Conservation (phyloP, 1,140 invertebrate species). For the Oreohelix idahoensis region DNA sequence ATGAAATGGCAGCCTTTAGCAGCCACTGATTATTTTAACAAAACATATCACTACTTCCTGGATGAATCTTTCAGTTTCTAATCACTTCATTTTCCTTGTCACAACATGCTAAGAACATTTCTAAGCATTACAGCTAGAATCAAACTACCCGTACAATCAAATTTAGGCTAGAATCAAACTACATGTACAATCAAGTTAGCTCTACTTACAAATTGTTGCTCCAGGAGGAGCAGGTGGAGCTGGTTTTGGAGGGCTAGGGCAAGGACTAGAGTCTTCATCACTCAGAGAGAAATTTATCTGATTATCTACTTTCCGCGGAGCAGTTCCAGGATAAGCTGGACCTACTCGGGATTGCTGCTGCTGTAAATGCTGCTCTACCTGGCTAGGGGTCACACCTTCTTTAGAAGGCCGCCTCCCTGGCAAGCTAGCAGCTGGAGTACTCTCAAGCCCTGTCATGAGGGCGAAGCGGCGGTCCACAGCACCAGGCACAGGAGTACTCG, state of each 20-base stretch:
- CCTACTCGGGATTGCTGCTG: slow-evolving; percentile 22
- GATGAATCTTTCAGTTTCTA: too few relatives aligned
- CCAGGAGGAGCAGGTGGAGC: slow-evolving; percentile 65
- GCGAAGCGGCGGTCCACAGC: not conserved
- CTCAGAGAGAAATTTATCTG: slow-evolving; percentile 37
- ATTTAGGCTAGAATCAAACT: too few relatives aligned
- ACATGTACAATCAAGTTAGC: not conserved
- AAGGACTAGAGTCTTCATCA: slow-evolving; percentile 48
- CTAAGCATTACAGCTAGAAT: too few relatives aligned
- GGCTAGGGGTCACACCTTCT: slow-evolving; percentile 9
- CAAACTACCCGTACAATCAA: too few relatives aligned
- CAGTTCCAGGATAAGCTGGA: slow-evolving; percentile 29
- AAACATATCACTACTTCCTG: too few relatives aligned
- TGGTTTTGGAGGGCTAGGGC: slow-evolving; percentile 60
- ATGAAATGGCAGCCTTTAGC: too few relatives aligned
- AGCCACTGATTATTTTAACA: too few relatives aligned
- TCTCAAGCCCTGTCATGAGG: slow-evolving; percentile 8
- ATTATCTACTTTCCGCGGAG: slow-evolving; percentile 36
- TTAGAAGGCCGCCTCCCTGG: slow-evolving; percentile 38
- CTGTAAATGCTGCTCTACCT: slow-evolving; percentile 12
- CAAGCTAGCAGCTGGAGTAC: slow-evolving; percentile 30
- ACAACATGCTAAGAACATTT: too few relatives aligned
- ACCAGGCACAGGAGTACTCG: slow-evolving; percentile 18
- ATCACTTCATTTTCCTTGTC: too few relatives aligned
- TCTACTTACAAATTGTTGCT: slow-evolving; percentile 63